These are phyloP conservation scores for Distichodus sexfasciatus DNA, from an alignment of 2,797 vertebrate species.

Conservation along the genomic window DNA sequence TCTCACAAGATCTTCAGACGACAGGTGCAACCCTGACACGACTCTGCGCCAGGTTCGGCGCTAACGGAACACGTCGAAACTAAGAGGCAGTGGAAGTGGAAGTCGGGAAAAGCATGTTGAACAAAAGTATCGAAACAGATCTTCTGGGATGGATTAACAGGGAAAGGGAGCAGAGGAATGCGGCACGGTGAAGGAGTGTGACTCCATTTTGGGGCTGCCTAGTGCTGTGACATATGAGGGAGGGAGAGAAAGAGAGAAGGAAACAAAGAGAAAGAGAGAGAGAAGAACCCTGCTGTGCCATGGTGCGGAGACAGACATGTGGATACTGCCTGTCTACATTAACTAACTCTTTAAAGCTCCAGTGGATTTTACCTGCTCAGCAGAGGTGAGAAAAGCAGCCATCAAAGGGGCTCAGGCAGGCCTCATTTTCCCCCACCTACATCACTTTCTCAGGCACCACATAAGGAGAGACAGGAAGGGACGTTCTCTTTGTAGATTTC, in stretches of 20 bases:
- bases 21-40: neutral
- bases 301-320: neutral
- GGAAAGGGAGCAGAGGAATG: neutral
- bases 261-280: neutral
- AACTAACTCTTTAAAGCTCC: constrained; percentile 25
- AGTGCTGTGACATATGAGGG: neutral
- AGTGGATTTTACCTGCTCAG: constrained; percentile 22
- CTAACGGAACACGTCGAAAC: neutral
- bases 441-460: too few species aligned
- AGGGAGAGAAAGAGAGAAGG: neutral
- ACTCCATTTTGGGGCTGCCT: too few species aligned
- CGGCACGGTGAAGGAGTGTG: neutral
- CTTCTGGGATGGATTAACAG: constrained; percentile 14
- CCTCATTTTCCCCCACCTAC: constrained; percentile 1
- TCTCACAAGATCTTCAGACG: neutral
- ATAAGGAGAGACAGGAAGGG: neutral
- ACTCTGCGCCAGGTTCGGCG: constrained; percentile 7
- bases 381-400: constrained; percentile 12
- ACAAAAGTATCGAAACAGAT: constrained; percentile 7
- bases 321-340: constrained; percentile 1
- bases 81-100: neutral
- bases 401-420: constrained; percentile 9
- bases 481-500: neutral
- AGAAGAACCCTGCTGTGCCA: too few species aligned
- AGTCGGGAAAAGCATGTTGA: neutral